Conservation (phyloP, 2,888 invertebrate species). For the Clunio marinus region DNA sequence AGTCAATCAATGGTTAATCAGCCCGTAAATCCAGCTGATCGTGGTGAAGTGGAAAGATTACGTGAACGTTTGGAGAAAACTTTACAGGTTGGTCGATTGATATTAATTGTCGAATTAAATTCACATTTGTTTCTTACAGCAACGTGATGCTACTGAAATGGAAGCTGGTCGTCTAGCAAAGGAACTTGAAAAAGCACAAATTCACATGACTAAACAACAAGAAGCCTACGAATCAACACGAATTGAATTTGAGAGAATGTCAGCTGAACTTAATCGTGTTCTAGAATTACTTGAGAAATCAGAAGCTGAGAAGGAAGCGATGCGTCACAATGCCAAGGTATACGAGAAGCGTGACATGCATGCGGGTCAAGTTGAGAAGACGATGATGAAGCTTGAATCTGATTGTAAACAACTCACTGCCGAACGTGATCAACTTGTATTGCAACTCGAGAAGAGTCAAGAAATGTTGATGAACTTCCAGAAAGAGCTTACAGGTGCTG, state of each 20-base stretch:
- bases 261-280: conserved; percentile 73
- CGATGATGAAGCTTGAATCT: conserved; percentile 76
- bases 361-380: conserved; percentile 77
- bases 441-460: conserved; percentile 87
- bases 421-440: conserved; percentile 81
- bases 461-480: conserved; percentile 92
- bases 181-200: conserved; percentile 80
- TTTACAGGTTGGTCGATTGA: conserved; percentile 56
- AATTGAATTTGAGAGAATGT: conserved; percentile 80
- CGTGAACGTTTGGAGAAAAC: conserved; percentile 84
- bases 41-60: conserved; percentile 76
- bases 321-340: conserved; percentile 71
- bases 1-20: conserved; percentile 51
- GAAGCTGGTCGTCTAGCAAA: conserved; percentile 79
- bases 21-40: conserved; percentile 54
- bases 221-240: conserved; percentile 77
- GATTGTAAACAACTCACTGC: conserved; percentile 81
- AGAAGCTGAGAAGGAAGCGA: conserved; percentile 69
- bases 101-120: conserved; percentile 15
- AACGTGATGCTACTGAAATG: conserved; percentile 75
- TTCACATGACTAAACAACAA: conserved; percentile 76
- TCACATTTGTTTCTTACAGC: too few species aligned
- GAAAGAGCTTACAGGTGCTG: conserved; percentile 78
- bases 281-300: conserved; percentile 75
- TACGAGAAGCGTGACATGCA: conserved; percentile 74